Base-by-base conservation (phyloP, 2,888 invertebrate species). In the Scaptomyza caliginosa region DNA sequence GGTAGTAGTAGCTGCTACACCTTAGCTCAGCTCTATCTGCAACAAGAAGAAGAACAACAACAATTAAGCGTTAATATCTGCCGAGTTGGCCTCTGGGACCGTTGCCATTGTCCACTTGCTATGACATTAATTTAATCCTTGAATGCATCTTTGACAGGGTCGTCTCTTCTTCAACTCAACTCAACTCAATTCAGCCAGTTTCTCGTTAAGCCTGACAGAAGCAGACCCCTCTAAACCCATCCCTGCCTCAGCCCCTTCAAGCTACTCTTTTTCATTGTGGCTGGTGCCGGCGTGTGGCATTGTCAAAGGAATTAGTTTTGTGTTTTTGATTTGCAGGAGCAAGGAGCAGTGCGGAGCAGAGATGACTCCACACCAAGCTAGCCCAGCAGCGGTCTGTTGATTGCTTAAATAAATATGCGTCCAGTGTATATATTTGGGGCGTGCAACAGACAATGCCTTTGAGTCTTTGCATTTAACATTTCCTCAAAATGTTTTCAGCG, bases 121-220 rank as follows among this genome's bases (percentile, higher is more conserved):
- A 74, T 84, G 83, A 84, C 83, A 84, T 84, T 84, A 84, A 84
- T 84, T 84, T 84, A 84, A 84, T 86, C 86, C 83, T 86, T 84
- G 83, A 84, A 84, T 86, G 83, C 83, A 84, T 84, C 83, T 84
- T 84, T 86, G 86, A 86, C 86, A 81, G 77, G 70, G 71, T 66
- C 63, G 70, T 58, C 69, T 7, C n/a, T 38, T 4, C 2, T 10
- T 17, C 2, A 55, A 64, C 60, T n/a, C 56, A 63, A 59, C 65
- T 63, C 58, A 36, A 40, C 28, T 51, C 51, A 34, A 42, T 45
- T 54, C 54, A 52, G 38, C 36, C 42, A 45, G 21, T 48, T 72
- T 52, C 52, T 54, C 32, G 52, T 56, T 66, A 66, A 69, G 65
- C 40, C 55, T 46, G 64, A 64, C 55, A 67, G 65, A 48, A 49